Base-by-base conservation (phyloP, 2,797 vertebrate species). In the Jordanella pulchra region DNA sequence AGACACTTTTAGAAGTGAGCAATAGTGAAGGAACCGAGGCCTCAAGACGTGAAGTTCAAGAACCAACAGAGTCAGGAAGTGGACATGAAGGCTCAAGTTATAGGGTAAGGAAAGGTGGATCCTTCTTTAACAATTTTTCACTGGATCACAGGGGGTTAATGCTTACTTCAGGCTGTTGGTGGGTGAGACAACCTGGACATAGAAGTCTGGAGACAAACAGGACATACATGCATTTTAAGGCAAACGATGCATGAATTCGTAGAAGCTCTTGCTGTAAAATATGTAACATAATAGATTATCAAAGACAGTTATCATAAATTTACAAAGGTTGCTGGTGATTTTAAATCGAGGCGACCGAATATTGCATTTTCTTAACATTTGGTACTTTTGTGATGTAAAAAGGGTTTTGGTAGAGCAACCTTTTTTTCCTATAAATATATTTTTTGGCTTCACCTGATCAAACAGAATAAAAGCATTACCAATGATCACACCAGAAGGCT, bases 91-190 rank as follows among this genome's bases (percentile, higher is more conserved):
- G 65, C 58, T 63, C 50, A 7, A 78, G 87, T 1, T 14, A 48
- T 17, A 81, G 82, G 82, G 86, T 90, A 69, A 89, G 83, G 55
- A 53, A 48, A 30, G 65, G 56, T n/a, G 0, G 35, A 39, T 14
- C 6, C 5, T 25, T 54, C 11, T 27, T 54, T 53, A 5, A 9
- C n/a, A 53, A 25, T 25, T 11, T 23, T 61, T 27, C 23, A 11
- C 21, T 14, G 11, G 51, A n/a, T 53, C n/a, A 10, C 6, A 25
- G 3, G 50, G 23, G 23, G 50, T 2, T 53, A 9, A 2, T 11
- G 7, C 47, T 4, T 7, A 50, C 7, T 17, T 50, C 14, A 47
- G 18, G 17, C 48, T 50, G 48, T 50, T 7, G 9, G 21, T 32
- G 56, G 56, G 53, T 1, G 3, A 54, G 53, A n/a, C 11, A 25